Conservation (phyloP, 2,113 vertebrate species). For the human region DNA sequence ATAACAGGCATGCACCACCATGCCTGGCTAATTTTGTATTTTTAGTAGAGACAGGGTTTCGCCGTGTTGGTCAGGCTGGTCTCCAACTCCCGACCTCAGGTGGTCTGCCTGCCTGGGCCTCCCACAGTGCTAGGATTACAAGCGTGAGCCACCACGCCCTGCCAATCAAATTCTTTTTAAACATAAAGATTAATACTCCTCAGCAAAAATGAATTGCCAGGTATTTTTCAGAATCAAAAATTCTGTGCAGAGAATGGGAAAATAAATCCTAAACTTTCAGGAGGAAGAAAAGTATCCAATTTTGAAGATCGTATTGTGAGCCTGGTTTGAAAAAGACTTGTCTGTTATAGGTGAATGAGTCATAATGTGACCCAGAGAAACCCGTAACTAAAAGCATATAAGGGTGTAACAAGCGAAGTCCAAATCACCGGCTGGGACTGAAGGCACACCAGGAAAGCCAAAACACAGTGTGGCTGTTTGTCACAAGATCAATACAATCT, state of each 20-base stretch:
- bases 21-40: too few relatives aligned
- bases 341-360: neutral
- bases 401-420: neutral
- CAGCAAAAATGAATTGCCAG: neutral
- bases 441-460: neutral
- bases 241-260: neutral
- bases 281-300: neutral
- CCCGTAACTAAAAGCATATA: neutral
- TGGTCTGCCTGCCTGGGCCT: too few relatives aligned
- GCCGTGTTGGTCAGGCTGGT: too few relatives aligned
- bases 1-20: too few relatives aligned
- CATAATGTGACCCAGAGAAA: neutral
- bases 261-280: neutral
- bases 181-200: neutral
- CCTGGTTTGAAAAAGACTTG: neutral
- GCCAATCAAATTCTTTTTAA: neutral
- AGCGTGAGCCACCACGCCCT: too few relatives aligned
- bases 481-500: neutral
- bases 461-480: neutral
- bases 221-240: conserved; percentile 39
- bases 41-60: too few relatives aligned
- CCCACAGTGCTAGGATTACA: too few relatives aligned
- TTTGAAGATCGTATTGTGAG: neutral
- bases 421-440: neutral
- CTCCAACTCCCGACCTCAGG: too few relatives aligned